Base-by-base conservation (phyloP, 2,113 vertebrate species). In the Polyodon spathula region DNA sequence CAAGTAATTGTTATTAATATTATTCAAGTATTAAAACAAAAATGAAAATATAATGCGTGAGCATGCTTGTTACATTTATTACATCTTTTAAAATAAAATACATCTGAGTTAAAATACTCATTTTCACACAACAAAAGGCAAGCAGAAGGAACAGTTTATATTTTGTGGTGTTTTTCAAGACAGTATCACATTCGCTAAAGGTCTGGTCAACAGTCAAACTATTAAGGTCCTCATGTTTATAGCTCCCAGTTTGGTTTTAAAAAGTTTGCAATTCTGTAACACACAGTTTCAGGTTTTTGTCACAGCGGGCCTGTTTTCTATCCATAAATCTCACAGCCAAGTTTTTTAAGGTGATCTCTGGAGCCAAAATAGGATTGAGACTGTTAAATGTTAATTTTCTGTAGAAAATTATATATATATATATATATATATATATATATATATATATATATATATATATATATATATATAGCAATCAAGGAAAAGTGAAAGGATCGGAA, bases 261-360 rank as follows among this genome's bases (percentile, higher is more conserved):
- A 71, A 64, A 78, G 71, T 69, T 66, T 65, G 67, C 72, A 75
- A 70, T 75, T 59, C 75, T 72, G 59, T 81, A 67, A 78, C 69
- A 76, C 72, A 60, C 66, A 72, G 71, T 66, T 74, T 78, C 73
- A 63, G 66, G 66, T 71, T 78, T 71, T 69, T 73, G 81, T 82
- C 78, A 81, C 85, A 75, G 73, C 61, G 76, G 78, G 65, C 76
- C 72, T 86, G 74, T 84, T 88, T 86, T 76, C 73, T 78, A 65
- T 85, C 84, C 71, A 82, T 89, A 88, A 89, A 89, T 86, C 84
- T 88, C 76, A 80, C 78, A 66, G 83, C 82, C 82, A 83, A 73
- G 65, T 68, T 72, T 77, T 81, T 77, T 73, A 81, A 80, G 73
- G 70, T 57, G 62, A 76, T 75, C 60, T 66, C 73, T 76, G 68